These are phyloP conservation scores for Brachionus rotundiformis DNA, from an alignment of 1,140 invertebrate species.

Conservation along the genomic window DNA sequence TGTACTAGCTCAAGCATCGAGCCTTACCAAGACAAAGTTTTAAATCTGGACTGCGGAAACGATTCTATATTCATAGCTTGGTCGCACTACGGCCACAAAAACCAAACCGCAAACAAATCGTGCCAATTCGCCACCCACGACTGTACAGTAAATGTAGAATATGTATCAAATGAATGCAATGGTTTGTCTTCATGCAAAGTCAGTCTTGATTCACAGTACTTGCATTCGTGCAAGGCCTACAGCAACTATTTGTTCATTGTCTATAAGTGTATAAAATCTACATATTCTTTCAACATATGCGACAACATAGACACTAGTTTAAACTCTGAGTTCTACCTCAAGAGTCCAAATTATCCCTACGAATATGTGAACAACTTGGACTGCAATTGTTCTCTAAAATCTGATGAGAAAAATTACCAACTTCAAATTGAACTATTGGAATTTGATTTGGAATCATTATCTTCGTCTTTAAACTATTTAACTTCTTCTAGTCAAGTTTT, in stretches of 20 bases:
- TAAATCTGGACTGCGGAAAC: not conserved
- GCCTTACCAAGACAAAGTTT: not conserved
- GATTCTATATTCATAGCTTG: slow-evolving; percentile 14
- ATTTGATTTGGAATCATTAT: slow-evolving; percentile 21
- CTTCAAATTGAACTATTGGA: slow-evolving; percentile 14
- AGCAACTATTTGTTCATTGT: slow-evolving; percentile 22
- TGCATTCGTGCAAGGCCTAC: slow-evolving; percentile 43
- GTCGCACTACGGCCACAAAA: slow-evolving; percentile 8
- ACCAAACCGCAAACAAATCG: not conserved
- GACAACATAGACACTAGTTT: not conserved
- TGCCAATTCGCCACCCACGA: not conserved
- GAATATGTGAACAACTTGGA: slow-evolving; percentile 46
- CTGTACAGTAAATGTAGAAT: slow-evolving; percentile 37
- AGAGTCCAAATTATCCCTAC: slow-evolving; percentile 35
- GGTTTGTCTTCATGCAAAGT: not conserved
- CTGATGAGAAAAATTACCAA: not conserved
- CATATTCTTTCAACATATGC: not conserved
- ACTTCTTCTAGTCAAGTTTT: not conserved
- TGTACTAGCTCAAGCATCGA: not conserved
- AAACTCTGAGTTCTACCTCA: not conserved
- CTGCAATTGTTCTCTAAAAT: slow-evolving; percentile 7
- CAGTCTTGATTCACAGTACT: slow-evolving; percentile 37
- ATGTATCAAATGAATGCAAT: slow-evolving; percentile 49
- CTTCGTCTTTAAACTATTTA: not conserved
- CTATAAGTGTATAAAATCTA: slow-evolving; percentile 5